phyloP scores from a whole-genome alignment of 2,113 vertebrate genomes.

The Vireo altiloquus region DNA sequence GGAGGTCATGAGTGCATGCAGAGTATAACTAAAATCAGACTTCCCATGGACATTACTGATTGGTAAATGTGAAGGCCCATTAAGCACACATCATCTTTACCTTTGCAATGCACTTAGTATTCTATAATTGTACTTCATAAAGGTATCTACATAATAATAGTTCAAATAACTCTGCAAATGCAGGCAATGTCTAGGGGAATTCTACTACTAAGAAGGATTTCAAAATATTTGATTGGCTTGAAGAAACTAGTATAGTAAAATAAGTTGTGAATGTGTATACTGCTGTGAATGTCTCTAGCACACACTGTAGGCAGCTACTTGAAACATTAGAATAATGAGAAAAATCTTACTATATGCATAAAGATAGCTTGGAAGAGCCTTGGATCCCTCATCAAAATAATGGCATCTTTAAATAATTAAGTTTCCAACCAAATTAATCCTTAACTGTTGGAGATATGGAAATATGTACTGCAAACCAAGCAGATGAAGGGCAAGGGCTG shows the following conservation, averaged over 20 bases:
- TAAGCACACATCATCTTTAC: background rate
- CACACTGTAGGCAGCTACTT: background rate
- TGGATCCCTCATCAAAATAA: background rate
- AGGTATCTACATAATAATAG: background rate
- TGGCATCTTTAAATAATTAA: background rate
- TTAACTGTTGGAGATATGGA: background rate
- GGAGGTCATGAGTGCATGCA: background rate
- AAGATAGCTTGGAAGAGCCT: background rate
- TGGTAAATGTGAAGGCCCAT: background rate
- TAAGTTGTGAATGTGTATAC: background rate
- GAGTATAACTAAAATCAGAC: background rate
- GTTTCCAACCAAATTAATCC: background rate
- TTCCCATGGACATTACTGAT: background rate
- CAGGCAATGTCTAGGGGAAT: background rate
- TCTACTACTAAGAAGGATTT: background rate
- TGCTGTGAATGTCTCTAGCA: background rate
- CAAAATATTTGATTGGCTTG: background rate
- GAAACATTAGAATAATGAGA: background rate
- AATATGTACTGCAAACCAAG: background rate
- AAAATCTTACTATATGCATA: background rate
- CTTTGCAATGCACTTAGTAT: background rate
- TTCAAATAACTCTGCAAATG: background rate
- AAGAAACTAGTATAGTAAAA: background rate
- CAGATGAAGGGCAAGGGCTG: background rate
- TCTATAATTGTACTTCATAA: background rate